phyloP scores from a whole-genome alignment of 2,888 invertebrate species.

The Parnassius apollo region DNA sequence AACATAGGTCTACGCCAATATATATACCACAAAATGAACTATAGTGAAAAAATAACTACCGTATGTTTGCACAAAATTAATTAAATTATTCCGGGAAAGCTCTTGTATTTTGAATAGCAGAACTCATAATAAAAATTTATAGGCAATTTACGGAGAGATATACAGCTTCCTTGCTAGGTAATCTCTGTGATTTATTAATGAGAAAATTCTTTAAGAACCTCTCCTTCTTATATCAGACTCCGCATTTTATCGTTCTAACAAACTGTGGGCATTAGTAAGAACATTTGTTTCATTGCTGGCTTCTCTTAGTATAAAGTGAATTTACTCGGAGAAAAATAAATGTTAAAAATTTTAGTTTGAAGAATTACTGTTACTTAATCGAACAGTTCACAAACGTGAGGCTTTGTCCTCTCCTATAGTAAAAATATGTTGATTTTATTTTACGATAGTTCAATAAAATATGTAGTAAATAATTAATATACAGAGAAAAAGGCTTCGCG shows the following conservation, averaged over 20 bases:
- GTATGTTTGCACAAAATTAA: conserved; percentile 2
- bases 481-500: too few species aligned
- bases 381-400: too few species aligned
- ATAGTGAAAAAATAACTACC: background rate
- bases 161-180: conserved; percentile 57
- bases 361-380: too few species aligned
- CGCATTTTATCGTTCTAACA: conserved; percentile 25
- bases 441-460: too few species aligned
- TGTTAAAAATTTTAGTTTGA: background rate
- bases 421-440: too few species aligned
- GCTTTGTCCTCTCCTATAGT: too few species aligned
- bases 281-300: conserved; percentile 8
- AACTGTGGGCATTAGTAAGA: conserved; percentile 17
- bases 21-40: too few species aligned
- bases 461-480: too few species aligned
- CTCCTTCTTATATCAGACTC: conserved; percentile 22
- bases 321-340: background rate
- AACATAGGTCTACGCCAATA: too few species aligned
- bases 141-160: conserved; percentile 72
- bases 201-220: conserved; percentile 46
- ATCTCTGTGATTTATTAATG: conserved; percentile 71
- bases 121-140: conserved; percentile 78
- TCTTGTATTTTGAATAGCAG: conserved; percentile 49
- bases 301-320: background rate
- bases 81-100: conserved; percentile 20